Evolutionary conservation across 2,888 invertebrate genomes (phyloP).

Genomic region (Sclerodermus sp.): DNA sequence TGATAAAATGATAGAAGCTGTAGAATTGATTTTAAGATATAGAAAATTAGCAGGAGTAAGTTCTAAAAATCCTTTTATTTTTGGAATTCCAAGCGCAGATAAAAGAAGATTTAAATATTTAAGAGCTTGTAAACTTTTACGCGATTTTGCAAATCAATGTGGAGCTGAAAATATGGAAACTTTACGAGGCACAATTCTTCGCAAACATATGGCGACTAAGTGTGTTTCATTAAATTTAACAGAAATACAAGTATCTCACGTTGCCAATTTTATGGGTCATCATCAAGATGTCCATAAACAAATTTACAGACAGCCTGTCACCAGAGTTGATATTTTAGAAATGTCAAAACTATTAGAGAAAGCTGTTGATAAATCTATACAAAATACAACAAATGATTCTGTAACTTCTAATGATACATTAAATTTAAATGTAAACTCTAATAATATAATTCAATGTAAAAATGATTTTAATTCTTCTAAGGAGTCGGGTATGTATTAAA

Average conservation of each 20-base stretch:
- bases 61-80: conserved; percentile 9
- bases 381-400: too few relatives aligned
- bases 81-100: conserved; percentile 1
- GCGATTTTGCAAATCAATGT: conserved; percentile 21
- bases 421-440: too few relatives aligned
- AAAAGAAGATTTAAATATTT: conserved; percentile 6
- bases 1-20: conserved; percentile 6
- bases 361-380: neutral
- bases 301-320: neutral
- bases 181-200: conserved; percentile 19
- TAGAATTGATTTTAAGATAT: neutral
- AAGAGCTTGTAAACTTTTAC: conserved; percentile 15
- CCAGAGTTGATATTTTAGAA: neutral
- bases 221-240: conserved; percentile 21
- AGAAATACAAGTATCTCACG: conserved; percentile 17
- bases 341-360: neutral
- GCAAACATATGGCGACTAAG: conserved; percentile 30
- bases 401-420: too few relatives aligned
- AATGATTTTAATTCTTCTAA: too few relatives aligned
- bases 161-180: conserved; percentile 20
- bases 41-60: neutral
- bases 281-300: neutral
- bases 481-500: too few relatives aligned
- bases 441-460: too few relatives aligned
- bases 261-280: neutral